phyloP scores from a whole-genome alignment of 2,113 vertebrate species.

The Polypterus senegalus region DNA sequence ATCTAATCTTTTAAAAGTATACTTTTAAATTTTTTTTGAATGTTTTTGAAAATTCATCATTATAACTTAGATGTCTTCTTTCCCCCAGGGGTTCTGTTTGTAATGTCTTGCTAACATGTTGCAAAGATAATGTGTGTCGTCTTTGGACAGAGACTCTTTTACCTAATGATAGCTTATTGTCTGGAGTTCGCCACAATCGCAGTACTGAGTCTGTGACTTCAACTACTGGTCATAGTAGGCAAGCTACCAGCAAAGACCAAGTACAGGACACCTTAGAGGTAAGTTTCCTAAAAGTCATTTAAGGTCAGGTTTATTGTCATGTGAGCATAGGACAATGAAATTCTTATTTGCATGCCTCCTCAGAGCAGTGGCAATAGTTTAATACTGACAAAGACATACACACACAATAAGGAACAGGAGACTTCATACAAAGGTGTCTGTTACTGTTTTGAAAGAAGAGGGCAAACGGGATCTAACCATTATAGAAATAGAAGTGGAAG shows the following conservation, averaged over 20 bases:
- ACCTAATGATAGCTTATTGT: constrained; percentile 79
- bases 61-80: constrained; percentile 16
- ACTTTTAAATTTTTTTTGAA: background rate
- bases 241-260: constrained; percentile 54
- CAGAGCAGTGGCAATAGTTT: no score
- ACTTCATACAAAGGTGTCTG: no score
- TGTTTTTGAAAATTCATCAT: background rate
- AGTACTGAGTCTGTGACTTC: constrained; percentile 39
- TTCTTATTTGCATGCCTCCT: no score
- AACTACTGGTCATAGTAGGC: constrained; percentile 56
- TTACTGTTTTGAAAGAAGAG: no score
- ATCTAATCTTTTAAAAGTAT: no score
- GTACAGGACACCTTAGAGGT: constrained; percentile 63
- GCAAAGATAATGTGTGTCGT: constrained; percentile 93
- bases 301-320: background rate
- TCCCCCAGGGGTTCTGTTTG: constrained; percentile 72
- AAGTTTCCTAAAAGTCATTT: constrained; percentile 26
- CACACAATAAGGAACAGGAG: no score
- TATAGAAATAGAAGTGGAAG: no score
- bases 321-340: no score
- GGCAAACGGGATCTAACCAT: no score
- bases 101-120: constrained; percentile 87
- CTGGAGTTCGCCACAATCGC: constrained; percentile 51
- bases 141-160: constrained; percentile 92
- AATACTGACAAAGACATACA: no score